A percentile compares a stretch with the other conserved stretches of the same genome.
These are phyloP conservation scores for Rhodophaea formosa DNA, from an alignment of 2,888 invertebrate genomes.

Conservation along the genomic window DNA sequence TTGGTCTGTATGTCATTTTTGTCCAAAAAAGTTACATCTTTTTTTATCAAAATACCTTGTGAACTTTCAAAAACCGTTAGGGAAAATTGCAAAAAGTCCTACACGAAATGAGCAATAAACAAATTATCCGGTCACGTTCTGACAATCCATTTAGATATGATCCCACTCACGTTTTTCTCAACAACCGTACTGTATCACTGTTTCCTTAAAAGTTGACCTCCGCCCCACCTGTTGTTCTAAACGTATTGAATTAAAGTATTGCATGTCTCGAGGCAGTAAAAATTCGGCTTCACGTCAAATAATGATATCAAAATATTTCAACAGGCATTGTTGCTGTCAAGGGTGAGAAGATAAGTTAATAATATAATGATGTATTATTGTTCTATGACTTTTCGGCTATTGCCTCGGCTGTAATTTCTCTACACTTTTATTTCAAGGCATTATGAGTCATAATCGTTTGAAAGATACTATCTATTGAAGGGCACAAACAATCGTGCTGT, in stretches of 20 bases:
- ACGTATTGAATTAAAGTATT: conserved; percentile 72
- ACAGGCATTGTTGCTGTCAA: conserved; percentile 77
- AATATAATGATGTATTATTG: conserved; percentile 78
- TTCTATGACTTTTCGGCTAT: conserved; percentile 62
- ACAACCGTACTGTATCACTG: conserved; percentile 23
- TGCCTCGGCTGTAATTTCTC: conserved; percentile 46
- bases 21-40: too few relatives aligned
- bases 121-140: conserved; percentile 47
- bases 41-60: too few relatives aligned
- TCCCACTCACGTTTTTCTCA: conserved; percentile 62
- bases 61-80: conserved; percentile 28
- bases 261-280: conserved; percentile 74
- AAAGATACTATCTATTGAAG: conserved; percentile 29
- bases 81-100: conserved; percentile 36
- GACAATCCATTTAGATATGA: conserved; percentile 57
- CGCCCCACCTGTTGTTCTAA: conserved; percentile 57
- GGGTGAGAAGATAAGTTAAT: conserved; percentile 80
- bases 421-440: conserved; percentile 21
- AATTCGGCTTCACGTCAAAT: conserved; percentile 53
- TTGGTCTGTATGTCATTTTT: too few relatives aligned
- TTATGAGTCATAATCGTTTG: conserved; percentile 35
- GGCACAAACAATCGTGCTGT: conserved; percentile 58
- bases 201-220: conserved; percentile 32
- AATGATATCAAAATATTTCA: conserved; percentile 77
- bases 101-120: conserved; percentile 43